Evolutionary conservation across 2,888 invertebrate genomes (phyloP).

Genomic region (Andrena fulva): DNA sequence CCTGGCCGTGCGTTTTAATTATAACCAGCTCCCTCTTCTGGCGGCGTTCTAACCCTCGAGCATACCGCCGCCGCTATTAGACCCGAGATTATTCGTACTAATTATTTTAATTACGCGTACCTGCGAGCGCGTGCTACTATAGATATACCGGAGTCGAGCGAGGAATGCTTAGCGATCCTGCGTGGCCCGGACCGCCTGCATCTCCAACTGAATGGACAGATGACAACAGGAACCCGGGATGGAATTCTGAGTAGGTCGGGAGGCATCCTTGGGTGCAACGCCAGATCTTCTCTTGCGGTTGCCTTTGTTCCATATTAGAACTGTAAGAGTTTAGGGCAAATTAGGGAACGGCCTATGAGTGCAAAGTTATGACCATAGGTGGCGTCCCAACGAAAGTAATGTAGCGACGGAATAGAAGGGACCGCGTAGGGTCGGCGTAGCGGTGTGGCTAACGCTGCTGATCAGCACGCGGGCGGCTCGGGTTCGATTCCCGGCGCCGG

Average conservation of each 20-base stretch:
- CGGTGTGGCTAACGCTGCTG: no score
- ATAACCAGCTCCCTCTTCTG: constrained; percentile 61
- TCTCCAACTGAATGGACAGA: not conserved
- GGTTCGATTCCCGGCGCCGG: no score
- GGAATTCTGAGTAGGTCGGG: not conserved
- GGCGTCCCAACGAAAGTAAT: no score
- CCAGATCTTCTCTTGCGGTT: not conserved
- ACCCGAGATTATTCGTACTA: constrained; percentile 78
- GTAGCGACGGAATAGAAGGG: no score
- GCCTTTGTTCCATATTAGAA: not conserved
- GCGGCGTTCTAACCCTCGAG: constrained; percentile 62
- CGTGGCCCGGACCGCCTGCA: not conserved
- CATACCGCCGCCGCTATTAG: constrained; percentile 72
- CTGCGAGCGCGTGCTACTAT: constrained; percentile 29
- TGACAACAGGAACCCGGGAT: not conserved
- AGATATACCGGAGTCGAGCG: not conserved
- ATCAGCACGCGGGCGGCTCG: no score
- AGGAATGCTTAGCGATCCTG: constrained; percentile 15
- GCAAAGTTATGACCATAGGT: no score
- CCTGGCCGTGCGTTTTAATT: constrained; percentile 78
- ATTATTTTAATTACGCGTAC: constrained; percentile 80
- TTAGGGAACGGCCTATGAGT: no score
- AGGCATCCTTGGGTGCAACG: not conserved
- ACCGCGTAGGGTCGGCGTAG: no score
- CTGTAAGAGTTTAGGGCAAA: no score